A percentile compares a stretch with the other conserved stretches of the same genome.
Evolutionary conservation across 2,113 vertebrate species (phyloP).

Genomic region (Leucosticte australis): DNA sequence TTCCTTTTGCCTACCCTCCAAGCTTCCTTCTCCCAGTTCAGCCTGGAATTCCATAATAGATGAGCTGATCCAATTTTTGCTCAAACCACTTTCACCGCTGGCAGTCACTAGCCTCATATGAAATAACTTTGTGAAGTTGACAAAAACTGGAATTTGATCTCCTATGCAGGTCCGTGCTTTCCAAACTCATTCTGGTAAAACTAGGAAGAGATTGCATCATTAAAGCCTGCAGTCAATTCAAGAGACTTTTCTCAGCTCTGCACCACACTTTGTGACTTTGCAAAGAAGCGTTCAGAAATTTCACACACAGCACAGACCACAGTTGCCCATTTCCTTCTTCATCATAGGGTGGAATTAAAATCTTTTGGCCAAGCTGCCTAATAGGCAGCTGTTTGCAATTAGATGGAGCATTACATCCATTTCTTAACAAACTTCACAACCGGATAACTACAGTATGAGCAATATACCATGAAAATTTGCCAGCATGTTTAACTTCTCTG

Average conservation of each 20-base stretch:
- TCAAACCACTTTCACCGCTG: slow-evolving; percentile 64
- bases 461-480: slow-evolving; percentile 63
- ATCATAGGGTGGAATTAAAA: slow-evolving; percentile 68
- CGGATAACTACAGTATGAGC: slow-evolving; percentile 61
- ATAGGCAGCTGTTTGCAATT: slow-evolving; percentile 78
- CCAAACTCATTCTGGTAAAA: slow-evolving; percentile 61
- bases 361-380: slow-evolving; percentile 67
- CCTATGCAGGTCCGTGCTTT: slow-evolving; percentile 37
- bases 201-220: slow-evolving; percentile 56
- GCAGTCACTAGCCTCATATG: slow-evolving; percentile 32
- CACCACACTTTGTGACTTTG: slow-evolving; percentile 47
- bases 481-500: slow-evolving; percentile 64
- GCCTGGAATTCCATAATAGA: slow-evolving; percentile 54
- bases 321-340: slow-evolving; percentile 68
- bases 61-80: slow-evolving; percentile 56
- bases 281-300: slow-evolving; percentile 34
- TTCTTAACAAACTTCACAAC: slow-evolving; percentile 73
- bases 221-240: slow-evolving; percentile 51
- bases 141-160: slow-evolving; percentile 62
- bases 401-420: slow-evolving; percentile 67
- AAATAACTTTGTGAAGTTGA: slow-evolving; percentile 54
- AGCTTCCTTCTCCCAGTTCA: slow-evolving; percentile 47
- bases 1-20: slow-evolving; percentile 30
- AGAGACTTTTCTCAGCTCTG: slow-evolving; percentile 32
- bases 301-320: slow-evolving; percentile 38